Evolutionary conservation across 2,797 vertebrate species (phyloP).

Genomic region (Sebastes dallii): DNA sequence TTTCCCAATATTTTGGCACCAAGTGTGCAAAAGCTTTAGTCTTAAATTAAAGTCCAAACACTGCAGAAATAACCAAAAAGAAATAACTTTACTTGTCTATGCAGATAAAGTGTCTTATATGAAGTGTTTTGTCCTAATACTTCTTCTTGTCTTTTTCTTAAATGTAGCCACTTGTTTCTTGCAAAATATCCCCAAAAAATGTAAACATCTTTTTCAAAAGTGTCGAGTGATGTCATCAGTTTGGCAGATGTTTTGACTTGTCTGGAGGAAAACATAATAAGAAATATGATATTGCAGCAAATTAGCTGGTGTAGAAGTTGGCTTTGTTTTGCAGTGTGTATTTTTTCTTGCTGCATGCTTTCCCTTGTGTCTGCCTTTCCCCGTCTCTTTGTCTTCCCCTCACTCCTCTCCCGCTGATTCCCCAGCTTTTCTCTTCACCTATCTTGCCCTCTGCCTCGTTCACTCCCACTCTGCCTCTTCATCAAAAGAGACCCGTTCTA

Average conservation of each 20-base stretch:
- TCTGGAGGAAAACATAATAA: background rate
- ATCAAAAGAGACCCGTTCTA: constrained; percentile 45
- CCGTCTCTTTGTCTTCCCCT: background rate
- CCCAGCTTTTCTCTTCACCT: constrained; percentile 25
- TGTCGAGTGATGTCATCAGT: background rate
- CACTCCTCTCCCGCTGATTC: constrained; percentile 26
- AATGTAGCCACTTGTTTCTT: background rate
- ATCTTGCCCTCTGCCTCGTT: constrained; percentile 35
- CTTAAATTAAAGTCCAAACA: background rate
- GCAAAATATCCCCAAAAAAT: background rate
- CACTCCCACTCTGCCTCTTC: constrained; percentile 42
- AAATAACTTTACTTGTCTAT: background rate
- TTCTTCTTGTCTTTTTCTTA: background rate
- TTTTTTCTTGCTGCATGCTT: background rate
- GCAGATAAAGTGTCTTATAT: background rate
- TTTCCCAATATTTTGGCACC: background rate
- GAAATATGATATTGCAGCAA: background rate
- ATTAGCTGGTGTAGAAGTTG: background rate
- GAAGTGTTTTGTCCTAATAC: background rate
- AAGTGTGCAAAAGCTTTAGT: background rate
- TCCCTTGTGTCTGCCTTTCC: background rate
- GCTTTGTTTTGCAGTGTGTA: background rate
- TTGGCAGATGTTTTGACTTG: background rate
- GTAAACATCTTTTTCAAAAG: background rate
- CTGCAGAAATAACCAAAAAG: background rate